A percentile compares a stretch with the other conserved stretches of the same genome.
Conservation (phyloP, 2,113 vertebrate species). For the Salvator merianae region DNA sequence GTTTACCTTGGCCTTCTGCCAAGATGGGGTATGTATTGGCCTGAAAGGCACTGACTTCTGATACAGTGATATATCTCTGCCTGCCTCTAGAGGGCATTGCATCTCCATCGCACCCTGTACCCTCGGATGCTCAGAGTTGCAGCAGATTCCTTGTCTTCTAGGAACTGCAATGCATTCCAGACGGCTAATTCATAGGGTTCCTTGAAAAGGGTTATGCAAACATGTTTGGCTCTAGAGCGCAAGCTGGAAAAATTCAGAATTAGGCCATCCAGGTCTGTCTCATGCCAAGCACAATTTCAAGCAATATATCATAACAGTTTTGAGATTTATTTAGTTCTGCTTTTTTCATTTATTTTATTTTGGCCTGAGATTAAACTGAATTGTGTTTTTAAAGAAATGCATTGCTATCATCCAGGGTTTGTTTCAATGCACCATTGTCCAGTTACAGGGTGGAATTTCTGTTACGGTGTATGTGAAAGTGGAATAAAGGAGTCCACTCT, state of each 20-base stretch:
- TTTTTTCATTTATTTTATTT: background rate
- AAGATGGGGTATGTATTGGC: too few relatives aligned
- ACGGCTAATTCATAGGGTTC: background rate
- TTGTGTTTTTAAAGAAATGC: background rate
- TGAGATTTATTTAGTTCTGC: background rate
- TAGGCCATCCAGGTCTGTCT: background rate
- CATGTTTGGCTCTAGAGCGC: background rate
- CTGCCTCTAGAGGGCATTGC: slow-evolving; percentile 18
- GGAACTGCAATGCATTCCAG: slow-evolving; percentile 47
- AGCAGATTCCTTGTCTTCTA: slow-evolving; percentile 62
- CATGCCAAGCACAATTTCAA: background rate
- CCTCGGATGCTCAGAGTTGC: slow-evolving; percentile 30
- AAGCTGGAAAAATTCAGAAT: background rate
- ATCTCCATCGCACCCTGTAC: rapidly evolving
- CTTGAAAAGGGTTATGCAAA: slow-evolving; percentile 18
- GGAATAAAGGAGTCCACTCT: background rate
- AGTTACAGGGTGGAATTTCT: background rate
- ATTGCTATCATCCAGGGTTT: background rate
- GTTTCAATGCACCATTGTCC: background rate
- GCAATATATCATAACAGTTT: background rate
- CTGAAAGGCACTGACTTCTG: rapidly evolving
- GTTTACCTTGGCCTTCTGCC: background rate
- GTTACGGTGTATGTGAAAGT: background rate
- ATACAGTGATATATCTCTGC: background rate
- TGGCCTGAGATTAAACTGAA: background rate